These are phyloP conservation scores for Catalaphyllia jardinei DNA, from an alignment of 64 coral and sea anemone genomes.

Conservation along the genomic window DNA sequence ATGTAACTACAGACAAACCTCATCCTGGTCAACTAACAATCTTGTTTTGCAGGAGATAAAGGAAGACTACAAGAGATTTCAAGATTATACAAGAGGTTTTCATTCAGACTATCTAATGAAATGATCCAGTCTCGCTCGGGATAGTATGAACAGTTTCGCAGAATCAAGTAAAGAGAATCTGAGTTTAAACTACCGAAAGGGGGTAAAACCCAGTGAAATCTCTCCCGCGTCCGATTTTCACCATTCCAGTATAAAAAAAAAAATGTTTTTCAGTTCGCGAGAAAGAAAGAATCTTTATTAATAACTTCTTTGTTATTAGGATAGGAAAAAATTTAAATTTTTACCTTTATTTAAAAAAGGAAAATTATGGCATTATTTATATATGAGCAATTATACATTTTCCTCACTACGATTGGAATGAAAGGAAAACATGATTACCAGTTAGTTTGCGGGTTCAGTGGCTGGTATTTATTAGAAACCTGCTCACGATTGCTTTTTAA, in stretches of 20 bases:
- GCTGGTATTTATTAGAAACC: neutral
- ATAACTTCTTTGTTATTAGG: neutral
- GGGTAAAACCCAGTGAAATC: neutral
- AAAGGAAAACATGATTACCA: neutral
- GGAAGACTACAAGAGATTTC: constrained; percentile 88
- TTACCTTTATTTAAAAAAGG: no score
- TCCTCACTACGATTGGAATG: neutral
- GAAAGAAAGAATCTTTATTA: neutral
- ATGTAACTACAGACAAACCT: neutral
- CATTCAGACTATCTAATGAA: constrained; percentile 72
- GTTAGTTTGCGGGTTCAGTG: neutral
- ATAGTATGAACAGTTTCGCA: no score
- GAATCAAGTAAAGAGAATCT: neutral
- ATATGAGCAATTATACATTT: neutral
- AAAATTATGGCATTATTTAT: neutral
- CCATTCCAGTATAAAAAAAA: neutral
- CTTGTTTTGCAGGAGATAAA: constrained; percentile 56
- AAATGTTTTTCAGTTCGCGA: neutral
- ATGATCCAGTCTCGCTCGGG: neutral
- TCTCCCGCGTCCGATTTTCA: neutral
- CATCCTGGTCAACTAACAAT: neutral
- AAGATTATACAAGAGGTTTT: constrained; percentile 73
- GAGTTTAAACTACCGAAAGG: neutral
- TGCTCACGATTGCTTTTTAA: neutral
- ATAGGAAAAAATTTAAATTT: neutral